Evolutionary conservation across 2,888 invertebrate species (phyloP).

Genomic region (Lasioglossum oenotherae): DNA sequence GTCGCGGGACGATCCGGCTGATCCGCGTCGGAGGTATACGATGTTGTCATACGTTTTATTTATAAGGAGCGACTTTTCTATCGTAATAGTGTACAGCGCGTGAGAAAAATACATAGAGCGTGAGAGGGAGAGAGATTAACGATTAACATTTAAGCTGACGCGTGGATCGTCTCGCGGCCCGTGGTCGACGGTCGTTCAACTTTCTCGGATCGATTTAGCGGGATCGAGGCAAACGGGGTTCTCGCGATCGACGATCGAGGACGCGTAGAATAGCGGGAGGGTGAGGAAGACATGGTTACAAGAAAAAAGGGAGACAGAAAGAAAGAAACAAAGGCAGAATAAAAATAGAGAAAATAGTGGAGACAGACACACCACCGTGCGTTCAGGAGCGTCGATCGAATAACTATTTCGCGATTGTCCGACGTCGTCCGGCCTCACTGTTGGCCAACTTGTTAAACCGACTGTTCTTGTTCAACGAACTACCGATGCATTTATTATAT

Average conservation of each 20-base stretch:
- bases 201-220: neutral
- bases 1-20: constrained; percentile 27
- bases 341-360: neutral
- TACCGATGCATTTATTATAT: constrained; percentile 56
- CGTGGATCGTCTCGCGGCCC: constrained; percentile 45
- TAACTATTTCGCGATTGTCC: constrained; percentile 67
- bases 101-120: neutral
- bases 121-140: constrained; percentile 17
- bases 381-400: constrained; percentile 61
- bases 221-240: neutral
- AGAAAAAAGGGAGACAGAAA: neutral
- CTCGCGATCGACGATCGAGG: neutral
- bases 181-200: constrained; percentile 1
- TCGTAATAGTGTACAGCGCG: constrained; percentile 53
- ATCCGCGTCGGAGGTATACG: constrained; percentile 50
- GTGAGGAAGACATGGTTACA: neutral
- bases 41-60: constrained; percentile 55
- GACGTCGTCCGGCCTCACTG: constrained; percentile 49
- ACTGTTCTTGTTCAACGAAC: constrained; percentile 32
- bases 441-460: constrained; percentile 43
- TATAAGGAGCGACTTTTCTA: constrained; percentile 62
- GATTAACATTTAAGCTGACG: constrained; percentile 18
- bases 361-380: constrained; percentile 19
- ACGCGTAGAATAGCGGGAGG: neutral
- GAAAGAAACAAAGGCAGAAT: neutral